Evolutionary conservation across 2,113 vertebrate genomes (phyloP).

Genomic region (Mesocricetus auratus): DNA sequence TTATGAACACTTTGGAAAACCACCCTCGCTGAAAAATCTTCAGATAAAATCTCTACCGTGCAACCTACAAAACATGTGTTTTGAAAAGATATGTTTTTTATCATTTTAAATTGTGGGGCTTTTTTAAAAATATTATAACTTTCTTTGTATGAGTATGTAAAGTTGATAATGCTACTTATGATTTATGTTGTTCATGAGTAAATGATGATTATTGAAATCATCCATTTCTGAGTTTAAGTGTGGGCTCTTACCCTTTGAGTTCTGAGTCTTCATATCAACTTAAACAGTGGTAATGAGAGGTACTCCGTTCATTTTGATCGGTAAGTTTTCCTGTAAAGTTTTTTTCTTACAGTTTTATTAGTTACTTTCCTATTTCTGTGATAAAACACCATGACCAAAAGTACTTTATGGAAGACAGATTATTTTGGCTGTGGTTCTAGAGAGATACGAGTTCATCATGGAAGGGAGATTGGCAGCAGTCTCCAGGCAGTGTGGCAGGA

Average conservation of each 20-base stretch:
- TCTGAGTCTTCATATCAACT: not conserved
- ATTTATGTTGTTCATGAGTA: conserved; percentile 54
- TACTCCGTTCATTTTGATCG: not conserved
- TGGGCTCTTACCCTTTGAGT: not conserved
- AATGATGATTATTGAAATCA: conserved; percentile 36
- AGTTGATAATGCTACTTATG: conserved; percentile 50
- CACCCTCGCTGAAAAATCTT: not conserved
- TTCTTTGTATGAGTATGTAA: conserved; percentile 2
- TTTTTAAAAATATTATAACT: not conserved
- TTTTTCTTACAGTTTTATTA: conserved; percentile 27
- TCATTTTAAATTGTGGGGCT: conserved; percentile 5
- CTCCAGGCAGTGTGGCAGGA: not conserved
- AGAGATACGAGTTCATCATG: not conserved
- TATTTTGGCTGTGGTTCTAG: not conserved
- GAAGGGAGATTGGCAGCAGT: not conserved
- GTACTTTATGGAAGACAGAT: not conserved
- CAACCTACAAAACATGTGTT: conserved; percentile 21
- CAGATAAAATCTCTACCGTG: not conserved
- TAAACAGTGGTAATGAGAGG: not conserved
- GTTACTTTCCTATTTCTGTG: not conserved
- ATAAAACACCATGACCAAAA: not conserved
- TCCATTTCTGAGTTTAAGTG: conserved; percentile 10
- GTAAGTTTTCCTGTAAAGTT: conserved; percentile 28
- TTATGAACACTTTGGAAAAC: conserved; percentile 59
- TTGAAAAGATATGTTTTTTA: conserved; percentile 47